phyloP scores from a whole-genome alignment of 1,140 invertebrate genomes.

The Ostrea denselamellosa region DNA sequence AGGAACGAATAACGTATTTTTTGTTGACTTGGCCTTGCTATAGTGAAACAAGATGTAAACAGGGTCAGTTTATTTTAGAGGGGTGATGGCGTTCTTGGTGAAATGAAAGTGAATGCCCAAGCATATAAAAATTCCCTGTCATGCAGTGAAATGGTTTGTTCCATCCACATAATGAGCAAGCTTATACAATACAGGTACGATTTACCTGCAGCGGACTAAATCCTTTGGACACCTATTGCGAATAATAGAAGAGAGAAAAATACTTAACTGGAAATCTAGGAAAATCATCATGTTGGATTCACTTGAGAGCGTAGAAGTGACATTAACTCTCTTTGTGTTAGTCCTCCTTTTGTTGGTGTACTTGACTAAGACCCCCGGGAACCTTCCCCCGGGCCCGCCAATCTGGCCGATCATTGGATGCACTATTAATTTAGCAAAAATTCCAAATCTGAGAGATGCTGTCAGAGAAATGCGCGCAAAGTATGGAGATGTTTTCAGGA shows the following conservation, averaged over 20 bases:
- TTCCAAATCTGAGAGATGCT: not conserved
- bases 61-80: not conserved
- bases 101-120: not conserved
- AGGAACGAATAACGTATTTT: not conserved
- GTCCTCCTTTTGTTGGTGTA: not conserved
- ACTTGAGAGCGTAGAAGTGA: not conserved
- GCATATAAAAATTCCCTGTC: not conserved
- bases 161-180: not conserved
- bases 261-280: too few species aligned
- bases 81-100: not conserved
- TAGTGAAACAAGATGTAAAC: not conserved
- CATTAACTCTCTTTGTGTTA: not conserved
- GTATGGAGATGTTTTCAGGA: conserved; percentile 48
- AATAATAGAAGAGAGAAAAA: too few species aligned
- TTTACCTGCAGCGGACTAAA: too few species aligned
- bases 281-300: not conserved
- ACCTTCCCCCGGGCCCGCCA: conserved; percentile 17
- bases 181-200: too few species aligned
- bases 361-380: not conserved
- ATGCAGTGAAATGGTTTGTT: not conserved
- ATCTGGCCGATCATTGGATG: not conserved
- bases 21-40: not conserved
- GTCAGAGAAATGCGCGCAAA: conserved; percentile 26
- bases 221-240: too few species aligned
- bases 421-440: not conserved